Evolutionary conservation across 2,888 invertebrate genomes (phyloP).

Genomic region (Acholoe squamosa): DNA sequence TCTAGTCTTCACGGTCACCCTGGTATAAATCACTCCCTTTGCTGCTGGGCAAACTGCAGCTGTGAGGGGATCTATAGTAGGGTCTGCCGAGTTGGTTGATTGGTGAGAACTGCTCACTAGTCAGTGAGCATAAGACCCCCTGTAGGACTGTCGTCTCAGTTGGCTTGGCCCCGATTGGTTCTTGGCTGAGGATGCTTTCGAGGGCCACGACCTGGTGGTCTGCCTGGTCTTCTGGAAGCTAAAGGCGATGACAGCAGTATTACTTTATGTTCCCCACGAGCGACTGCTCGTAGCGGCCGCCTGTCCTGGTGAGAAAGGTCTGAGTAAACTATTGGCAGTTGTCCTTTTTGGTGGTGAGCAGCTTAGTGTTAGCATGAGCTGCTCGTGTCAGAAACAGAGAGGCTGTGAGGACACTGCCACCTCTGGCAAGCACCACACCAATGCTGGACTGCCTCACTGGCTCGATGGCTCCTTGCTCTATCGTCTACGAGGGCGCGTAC

Average conservation of each 20-base stretch:
- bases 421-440: too few species aligned
- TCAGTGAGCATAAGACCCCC: background rate
- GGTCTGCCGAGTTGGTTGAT: background rate
- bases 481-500: constrained; percentile 6
- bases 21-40: background rate
- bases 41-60: background rate
- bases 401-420: too few species aligned
- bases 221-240: background rate
- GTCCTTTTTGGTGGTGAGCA: background rate
- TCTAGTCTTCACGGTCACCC: background rate
- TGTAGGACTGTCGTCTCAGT: background rate
- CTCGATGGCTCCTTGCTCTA: background rate
- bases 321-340: background rate
- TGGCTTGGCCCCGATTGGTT: background rate
- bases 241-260: background rate
- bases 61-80: constrained; percentile 1
- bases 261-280: too few species aligned
- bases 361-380: too few species aligned
- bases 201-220: background rate
- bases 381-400: too few species aligned
- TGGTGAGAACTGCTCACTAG: constrained; percentile 14
- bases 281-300: too few species aligned
- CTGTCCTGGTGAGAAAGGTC: too few species aligned
- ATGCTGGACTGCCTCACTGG: background rate
- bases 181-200: background rate